phyloP scores from a whole-genome alignment of 1,140 invertebrate species.

The Anastatus disparis region DNA sequence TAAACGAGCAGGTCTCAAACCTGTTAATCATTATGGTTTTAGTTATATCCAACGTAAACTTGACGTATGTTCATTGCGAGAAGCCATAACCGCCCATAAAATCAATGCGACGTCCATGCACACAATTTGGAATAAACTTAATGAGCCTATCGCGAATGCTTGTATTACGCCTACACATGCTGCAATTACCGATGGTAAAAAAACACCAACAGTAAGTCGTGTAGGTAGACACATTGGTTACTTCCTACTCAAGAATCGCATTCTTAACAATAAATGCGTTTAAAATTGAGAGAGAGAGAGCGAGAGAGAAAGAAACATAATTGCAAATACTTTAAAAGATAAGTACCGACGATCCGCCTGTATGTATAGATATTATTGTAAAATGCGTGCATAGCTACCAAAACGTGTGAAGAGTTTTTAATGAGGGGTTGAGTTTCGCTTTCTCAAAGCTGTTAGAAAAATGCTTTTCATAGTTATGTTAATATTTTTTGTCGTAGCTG shows the following conservation, averaged over 20 bases:
- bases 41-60: constrained; percentile 69
- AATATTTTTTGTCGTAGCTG: too few relatives aligned
- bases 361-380: too few relatives aligned
- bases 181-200: constrained; percentile 35
- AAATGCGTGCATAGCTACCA: too few relatives aligned
- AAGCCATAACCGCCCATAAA: constrained; percentile 60
- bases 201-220: constrained; percentile 47
- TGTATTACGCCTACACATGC: not conserved
- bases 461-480: too few relatives aligned
- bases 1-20: constrained; percentile 64
- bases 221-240: constrained; percentile 52
- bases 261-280: constrained; percentile 47
- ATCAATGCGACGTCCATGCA: constrained; percentile 58
- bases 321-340: too few relatives aligned
- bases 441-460: too few relatives aligned
- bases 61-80: constrained; percentile 62
- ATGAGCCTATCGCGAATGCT: not conserved
- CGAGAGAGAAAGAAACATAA: too few relatives aligned
- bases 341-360: too few relatives aligned
- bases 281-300: constrained; percentile 12
- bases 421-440: too few relatives aligned
- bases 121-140: constrained; percentile 58
- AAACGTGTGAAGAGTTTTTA: too few relatives aligned
- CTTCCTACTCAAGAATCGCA: constrained; percentile 38
- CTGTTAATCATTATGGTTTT: constrained; percentile 71